Evolutionary conservation across 2,797 vertebrate species (phyloP).

Genomic region (Limosa lapponica): DNA sequence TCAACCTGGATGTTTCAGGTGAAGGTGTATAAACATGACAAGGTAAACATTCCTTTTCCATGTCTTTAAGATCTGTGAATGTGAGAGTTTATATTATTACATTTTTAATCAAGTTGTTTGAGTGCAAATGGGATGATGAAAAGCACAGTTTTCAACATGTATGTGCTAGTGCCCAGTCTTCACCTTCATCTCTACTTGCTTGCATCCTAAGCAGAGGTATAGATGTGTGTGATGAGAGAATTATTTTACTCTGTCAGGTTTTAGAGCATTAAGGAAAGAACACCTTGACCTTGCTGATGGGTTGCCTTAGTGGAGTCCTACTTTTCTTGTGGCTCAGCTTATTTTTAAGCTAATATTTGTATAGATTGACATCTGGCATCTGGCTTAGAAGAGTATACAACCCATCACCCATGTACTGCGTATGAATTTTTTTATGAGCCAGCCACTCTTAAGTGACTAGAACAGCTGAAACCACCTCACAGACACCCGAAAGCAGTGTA

Average conservation of each 20-base stretch:
- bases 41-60: neutral
- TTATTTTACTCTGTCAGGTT: neutral
- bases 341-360: neutral
- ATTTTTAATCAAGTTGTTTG: neutral
- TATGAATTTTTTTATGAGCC: neutral
- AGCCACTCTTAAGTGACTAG: neutral
- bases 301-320: neutral
- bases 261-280: neutral
- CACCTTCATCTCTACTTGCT: neutral
- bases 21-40: neutral
- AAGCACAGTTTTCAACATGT: neutral
- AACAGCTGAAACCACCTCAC: neutral
- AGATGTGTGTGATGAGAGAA: neutral
- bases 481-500: neutral
- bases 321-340: neutral
- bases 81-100: neutral
- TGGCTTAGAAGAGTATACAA: neutral
- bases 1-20: neutral
- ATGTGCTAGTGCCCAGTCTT: neutral
- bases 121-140: neutral
- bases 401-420: accelerated
- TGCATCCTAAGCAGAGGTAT: accelerated
- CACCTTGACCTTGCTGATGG: neutral
- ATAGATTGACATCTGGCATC: neutral
- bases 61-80: neutral